Conservation (phyloP, 2,888 invertebrate species). For the Tridacna crocea region DNA sequence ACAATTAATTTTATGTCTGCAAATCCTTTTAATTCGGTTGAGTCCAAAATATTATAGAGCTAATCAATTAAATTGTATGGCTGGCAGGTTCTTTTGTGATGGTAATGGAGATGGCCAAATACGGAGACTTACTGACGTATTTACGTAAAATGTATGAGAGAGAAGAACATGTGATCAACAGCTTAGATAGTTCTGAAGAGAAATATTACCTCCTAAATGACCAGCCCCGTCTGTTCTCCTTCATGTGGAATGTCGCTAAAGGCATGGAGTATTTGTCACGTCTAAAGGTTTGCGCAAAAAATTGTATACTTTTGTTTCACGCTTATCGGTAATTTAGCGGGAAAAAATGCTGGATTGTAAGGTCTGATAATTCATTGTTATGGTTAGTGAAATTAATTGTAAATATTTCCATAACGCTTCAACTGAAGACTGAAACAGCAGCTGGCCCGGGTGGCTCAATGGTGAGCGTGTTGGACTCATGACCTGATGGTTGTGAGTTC, state of each 20-base stretch:
- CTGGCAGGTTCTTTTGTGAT: slow-evolving; percentile 51
- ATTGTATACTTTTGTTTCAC: not conserved
- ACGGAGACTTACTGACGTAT: slow-evolving; percentile 56
- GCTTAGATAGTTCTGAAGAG: slow-evolving; percentile 25
- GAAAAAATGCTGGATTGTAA: not conserved
- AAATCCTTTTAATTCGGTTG: too few relatives aligned
- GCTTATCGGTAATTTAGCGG: not conserved
- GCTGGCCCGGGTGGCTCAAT: too few relatives aligned
- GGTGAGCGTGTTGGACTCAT: too few relatives aligned
- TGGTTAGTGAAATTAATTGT: too few relatives aligned
- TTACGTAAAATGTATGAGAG: slow-evolving; percentile 17
- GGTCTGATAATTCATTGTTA: too few relatives aligned
- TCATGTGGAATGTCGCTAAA: slow-evolving; percentile 32
- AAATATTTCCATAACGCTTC: too few relatives aligned
- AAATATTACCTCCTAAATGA: slow-evolving; percentile 15
- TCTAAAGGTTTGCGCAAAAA: slow-evolving; percentile 38
- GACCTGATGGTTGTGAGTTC: too few relatives aligned
- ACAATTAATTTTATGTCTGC: too few relatives aligned
- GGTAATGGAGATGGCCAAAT: slow-evolving; percentile 58
- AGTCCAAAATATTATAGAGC: too few relatives aligned
- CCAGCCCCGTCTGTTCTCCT: slow-evolving; percentile 29
- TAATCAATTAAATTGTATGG: too few relatives aligned
- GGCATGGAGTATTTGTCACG: slow-evolving; percentile 35
- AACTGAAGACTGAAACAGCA: too few relatives aligned
- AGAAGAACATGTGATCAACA: slow-evolving; percentile 17